Evolutionary conservation across 2,888 invertebrate genomes (phyloP), one percentile per base, ranked within the genome.

Genomic region (Vanessa cardui): DNA sequence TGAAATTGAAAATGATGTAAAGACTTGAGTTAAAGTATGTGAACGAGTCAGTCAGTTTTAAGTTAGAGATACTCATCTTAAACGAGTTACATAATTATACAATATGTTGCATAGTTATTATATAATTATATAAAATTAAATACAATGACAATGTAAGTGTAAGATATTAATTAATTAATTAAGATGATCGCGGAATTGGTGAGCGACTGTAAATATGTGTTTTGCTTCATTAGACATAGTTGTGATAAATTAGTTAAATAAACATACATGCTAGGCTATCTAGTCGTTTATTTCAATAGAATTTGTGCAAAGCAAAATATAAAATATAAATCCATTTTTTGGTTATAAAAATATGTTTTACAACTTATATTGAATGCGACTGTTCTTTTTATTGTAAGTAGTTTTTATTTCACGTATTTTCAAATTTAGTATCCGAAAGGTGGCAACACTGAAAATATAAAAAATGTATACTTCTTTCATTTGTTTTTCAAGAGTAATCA

Each of bases 231-330:
- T 52, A 52, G 52, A 52, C 6, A 15, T 52, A 56, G 39, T 39
- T 39, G 39, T 56, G 39, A 56, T 39, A 56, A 39, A 18, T 5
- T 18, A 56, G 52, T 52, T 52, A 49, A 49, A 49, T 18, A 49
- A 49, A 39, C 39, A 49, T 20, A 49, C 18, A 8, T 8, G 7
- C 18, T 54, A 31, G 21, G 50, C 26, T 54, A 31, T 12, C 26
- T 54, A 31, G 16, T 6, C 16, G 8, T 15, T 6, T 15, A 6
- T 54, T 54, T 26, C 31, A 31, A 26, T 31, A 31, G 8, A 54
- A 26, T 16, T 54, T 31, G 31, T 54, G 31, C 52, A 54, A 31
- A 21, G 26, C n/a, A 16, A 8, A 6, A 26, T 15, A 7, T 26
- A 12, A 20, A 5, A 50, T 12, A 50, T 12, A 18, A 49, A 9